Percentiles rank a stretch among this genome's conserved stretches.
Evolutionary conservation across 2,113 vertebrate species (phyloP).

Genomic region (Haemorhous mexicanus): DNA sequence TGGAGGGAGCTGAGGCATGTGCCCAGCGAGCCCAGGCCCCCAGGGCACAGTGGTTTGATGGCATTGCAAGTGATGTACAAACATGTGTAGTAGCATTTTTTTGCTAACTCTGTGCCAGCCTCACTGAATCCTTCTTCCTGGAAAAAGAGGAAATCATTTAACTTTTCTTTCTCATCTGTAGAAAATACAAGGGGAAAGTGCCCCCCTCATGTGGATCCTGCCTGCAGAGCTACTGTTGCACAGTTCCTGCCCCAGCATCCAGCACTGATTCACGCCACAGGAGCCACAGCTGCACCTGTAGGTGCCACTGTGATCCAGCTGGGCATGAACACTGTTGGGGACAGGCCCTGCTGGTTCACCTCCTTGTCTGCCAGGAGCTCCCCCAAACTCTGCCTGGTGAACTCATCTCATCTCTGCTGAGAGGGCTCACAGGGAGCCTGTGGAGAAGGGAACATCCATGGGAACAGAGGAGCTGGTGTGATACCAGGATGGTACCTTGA

Average conservation of each 20-base stretch:
- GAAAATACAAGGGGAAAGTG: not conserved
- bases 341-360: not conserved
- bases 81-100: not conserved
- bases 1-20: not conserved
- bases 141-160: not conserved
- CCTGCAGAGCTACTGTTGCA: accelerated
- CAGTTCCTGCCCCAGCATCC: not conserved
- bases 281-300: not conserved
- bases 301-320: not conserved
- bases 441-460: not conserved
- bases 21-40: not conserved
- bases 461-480: not conserved
- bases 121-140: not conserved
- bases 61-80: not conserved
- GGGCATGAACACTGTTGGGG: not conserved
- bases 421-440: not conserved
- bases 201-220: accelerated
- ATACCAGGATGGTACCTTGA: accelerated
- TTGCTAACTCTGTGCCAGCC: not conserved
- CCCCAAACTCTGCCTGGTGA: not conserved
- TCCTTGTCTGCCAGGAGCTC: not conserved
- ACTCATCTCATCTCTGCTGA: accelerated
- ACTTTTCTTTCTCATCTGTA: not conserved
- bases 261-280: accelerated
- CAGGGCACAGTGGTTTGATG: not conserved